phyloP scores from a whole-genome alignment of 1,140 invertebrate species.

The Lepidostoma basale region DNA sequence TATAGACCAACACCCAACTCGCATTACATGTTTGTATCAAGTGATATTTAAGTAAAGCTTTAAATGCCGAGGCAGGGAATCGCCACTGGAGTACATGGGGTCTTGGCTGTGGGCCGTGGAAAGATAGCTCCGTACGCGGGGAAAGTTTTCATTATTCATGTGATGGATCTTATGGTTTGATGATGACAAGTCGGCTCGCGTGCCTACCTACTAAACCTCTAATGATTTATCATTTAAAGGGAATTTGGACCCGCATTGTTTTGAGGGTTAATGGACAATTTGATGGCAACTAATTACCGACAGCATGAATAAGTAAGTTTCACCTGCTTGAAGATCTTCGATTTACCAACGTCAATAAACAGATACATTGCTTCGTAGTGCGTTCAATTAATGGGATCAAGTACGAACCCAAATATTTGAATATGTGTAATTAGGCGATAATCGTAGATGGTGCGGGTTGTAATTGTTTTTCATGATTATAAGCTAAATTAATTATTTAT shows the following conservation, averaged over 20 bases:
- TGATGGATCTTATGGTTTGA: constrained; percentile 37
- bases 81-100: not conserved
- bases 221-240: constrained; percentile 27
- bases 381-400: too few relatives aligned
- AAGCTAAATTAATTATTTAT: too few relatives aligned
- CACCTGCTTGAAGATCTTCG: not conserved
- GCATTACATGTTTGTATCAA: too few relatives aligned
- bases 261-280: constrained; percentile 10
- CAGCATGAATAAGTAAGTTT: not conserved
- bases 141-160: constrained; percentile 43
- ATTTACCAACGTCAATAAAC: too few relatives aligned
- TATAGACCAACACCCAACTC: too few relatives aligned
- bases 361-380: too few relatives aligned
- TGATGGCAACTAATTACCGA: constrained; percentile 14
- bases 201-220: constrained; percentile 17
- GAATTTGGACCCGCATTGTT: constrained; percentile 20
- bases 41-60: too few relatives aligned
- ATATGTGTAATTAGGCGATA: too few relatives aligned
- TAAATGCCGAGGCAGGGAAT: not conserved
- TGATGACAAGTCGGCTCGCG: constrained; percentile 30
- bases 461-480: too few relatives aligned
- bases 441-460: too few relatives aligned
- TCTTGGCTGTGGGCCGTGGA: not conserved
- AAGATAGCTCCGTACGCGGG: constrained; percentile 24
- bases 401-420: too few relatives aligned